Evolutionary conservation across 2,797 vertebrate genomes (phyloP).

Genomic region (Notamacropus eugenii): DNA sequence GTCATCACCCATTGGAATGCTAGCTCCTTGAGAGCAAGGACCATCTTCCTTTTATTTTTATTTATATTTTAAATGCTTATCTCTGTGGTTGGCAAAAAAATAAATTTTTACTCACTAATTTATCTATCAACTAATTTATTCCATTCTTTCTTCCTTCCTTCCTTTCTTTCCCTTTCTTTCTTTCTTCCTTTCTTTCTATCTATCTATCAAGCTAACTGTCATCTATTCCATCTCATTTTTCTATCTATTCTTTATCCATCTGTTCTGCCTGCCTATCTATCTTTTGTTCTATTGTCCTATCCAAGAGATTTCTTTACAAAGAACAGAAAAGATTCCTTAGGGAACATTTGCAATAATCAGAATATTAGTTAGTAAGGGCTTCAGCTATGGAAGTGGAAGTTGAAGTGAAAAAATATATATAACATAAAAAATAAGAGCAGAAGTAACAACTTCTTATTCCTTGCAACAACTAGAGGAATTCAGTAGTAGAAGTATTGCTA

Average conservation of each 20-base stretch:
- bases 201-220: too few species aligned
- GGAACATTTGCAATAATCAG: neutral
- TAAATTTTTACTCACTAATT: neutral
- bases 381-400: neutral
- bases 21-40: neutral
- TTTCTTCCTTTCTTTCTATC: too few species aligned
- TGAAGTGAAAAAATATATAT: neutral
- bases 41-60: neutral
- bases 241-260: too few species aligned
- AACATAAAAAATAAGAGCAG: neutral
- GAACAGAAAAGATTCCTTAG: neutral
- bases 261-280: neutral
- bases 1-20: neutral
- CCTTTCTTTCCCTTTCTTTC: too few species aligned
- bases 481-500: neutral
- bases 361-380: neutral
- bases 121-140: neutral
- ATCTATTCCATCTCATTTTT: neutral
- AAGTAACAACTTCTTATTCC: neutral
- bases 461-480: neutral
- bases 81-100: neutral
- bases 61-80: neutral
- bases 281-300: neutral
- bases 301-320: neutral
- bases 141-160: too few species aligned